Base-by-base conservation (phyloP, 1,140 invertebrate species). In the Aphaenogaster ashmeadi region DNA sequence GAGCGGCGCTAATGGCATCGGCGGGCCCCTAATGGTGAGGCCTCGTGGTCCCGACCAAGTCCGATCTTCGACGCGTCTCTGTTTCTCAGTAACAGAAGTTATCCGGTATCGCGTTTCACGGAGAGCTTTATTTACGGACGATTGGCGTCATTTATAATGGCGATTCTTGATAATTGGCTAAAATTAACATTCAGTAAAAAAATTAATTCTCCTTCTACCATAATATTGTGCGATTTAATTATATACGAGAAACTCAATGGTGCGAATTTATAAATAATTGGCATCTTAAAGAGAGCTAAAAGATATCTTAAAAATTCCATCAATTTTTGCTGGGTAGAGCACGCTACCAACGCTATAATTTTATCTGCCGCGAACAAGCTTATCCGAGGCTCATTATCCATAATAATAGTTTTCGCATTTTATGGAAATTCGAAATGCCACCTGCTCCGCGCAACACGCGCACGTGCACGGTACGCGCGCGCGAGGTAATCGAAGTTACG, bases 1-100 rank as follows among this genome's bases (percentile, higher is more conserved):
- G 67, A 84, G 41, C 80, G 69, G 80, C 69, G 80, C 69, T 84
- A 84, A 84, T 84, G 80, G 80, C 80, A 84, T 84, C 80, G 69
- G 50, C 80, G 27, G 27, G 41, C 18, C 21, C 47, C 44, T 74
- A 84, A 74, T 72, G 80, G 56, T 1, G 38, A 72, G 38, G n/a
- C 54, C 41, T 60, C 41, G 41, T 38, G 69, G 69, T 74, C 54
- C 80, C 52, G 27, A 5, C n/a, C 78, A 27, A 54, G 79, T 58
- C 15, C 54, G 41, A 62, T 84, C 80, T 62, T n/a, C 18, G 41
- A 62, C 54, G 54, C 67, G 27, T 74, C 36, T 83, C 41, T 47
- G 41, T 72, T 72, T 74, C 67, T 72, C 38, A 0, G 64, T 41
- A 81, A 71, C 64, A 72, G 47, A 33, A 72, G 11, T 47, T 74